A percentile compares a stretch with the other conserved stretches of the same genome.
phyloP scores from a whole-genome alignment of 1,140 invertebrate species.

The Orius laevigatus region DNA sequence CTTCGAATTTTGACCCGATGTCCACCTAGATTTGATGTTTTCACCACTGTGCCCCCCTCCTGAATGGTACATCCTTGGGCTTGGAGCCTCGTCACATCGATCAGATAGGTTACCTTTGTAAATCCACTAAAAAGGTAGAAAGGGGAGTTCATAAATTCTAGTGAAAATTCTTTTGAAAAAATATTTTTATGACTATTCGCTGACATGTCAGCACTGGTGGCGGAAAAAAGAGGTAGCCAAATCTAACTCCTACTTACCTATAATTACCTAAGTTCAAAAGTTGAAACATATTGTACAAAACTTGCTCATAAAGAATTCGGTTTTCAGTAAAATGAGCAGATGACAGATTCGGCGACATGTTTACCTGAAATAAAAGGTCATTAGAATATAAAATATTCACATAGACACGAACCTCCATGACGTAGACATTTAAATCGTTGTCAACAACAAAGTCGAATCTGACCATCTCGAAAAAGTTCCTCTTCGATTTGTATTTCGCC shows the following conservation, averaged over 20 bases:
- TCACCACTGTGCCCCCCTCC: no score
- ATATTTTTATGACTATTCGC: no score
- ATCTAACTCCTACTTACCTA: constrained; percentile 6
- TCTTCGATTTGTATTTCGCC: constrained; percentile 24
- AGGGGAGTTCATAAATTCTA: no score
- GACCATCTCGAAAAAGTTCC: constrained; percentile 87
- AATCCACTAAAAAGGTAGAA: no score
- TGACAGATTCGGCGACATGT: constrained; percentile 95
- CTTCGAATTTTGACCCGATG: no score
- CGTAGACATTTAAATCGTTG: constrained; percentile 31
- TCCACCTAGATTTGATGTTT: no score
- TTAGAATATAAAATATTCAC: not conserved
- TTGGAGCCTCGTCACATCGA: no score
- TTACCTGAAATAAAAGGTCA: constrained; percentile 39
- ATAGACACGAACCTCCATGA: not conserved
- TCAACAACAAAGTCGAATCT: constrained; percentile 72
- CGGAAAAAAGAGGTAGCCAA: no score
- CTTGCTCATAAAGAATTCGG: constrained; percentile 78
- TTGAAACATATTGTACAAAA: constrained; percentile 70
- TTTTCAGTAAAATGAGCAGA: constrained; percentile 84
- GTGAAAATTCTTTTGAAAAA: no score
- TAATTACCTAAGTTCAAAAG: constrained; percentile 54
- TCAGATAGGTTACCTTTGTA: no score
- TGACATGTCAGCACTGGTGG: no score
- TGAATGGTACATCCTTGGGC: no score